Evolutionary conservation across 2,888 invertebrate species (phyloP).

Genomic region (Rhingia campestris): DNA sequence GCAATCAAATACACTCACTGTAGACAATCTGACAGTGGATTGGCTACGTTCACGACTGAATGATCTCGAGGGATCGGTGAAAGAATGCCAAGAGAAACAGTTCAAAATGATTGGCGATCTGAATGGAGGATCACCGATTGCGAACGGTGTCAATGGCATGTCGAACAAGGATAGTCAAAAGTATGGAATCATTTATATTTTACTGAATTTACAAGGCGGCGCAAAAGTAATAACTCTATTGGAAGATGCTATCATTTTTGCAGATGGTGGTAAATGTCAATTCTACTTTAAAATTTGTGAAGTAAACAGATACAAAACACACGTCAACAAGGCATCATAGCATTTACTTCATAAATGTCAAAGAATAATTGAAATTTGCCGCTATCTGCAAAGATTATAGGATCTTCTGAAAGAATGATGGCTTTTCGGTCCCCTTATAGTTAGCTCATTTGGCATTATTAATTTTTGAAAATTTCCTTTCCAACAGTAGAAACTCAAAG

Average conservation of each 20-base stretch:
- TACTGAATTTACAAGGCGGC: too few species aligned
- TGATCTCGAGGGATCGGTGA: conserved; percentile 90
- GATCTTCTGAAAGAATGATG: background rate
- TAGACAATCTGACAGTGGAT: conserved; percentile 96
- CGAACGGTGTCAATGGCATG: conserved; percentile 85
- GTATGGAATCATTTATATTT: conserved; percentile 74
- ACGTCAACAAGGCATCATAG: too few species aligned
- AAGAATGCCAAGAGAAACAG: conserved; percentile 90
- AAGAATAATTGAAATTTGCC: too few species aligned
- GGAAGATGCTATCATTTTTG: too few species aligned
- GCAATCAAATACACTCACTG: conserved; percentile 93
- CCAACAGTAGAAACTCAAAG: conserved; percentile 83
- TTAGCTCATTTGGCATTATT: background rate
- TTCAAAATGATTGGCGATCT: conserved; percentile 84
- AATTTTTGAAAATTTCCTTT: conserved; percentile 21
- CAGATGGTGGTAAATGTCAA: too few species aligned
- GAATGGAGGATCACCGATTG: conserved; percentile 81
- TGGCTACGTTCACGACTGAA: conserved; percentile 91
- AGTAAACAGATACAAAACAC: too few species aligned
- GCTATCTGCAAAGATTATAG: too few species aligned
- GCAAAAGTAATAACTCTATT: too few species aligned
- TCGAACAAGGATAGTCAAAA: conserved; percentile 82
- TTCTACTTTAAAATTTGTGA: too few species aligned
- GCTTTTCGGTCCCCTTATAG: background rate
- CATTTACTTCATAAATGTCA: too few species aligned